Evolutionary conservation across 1,140 invertebrate genomes (phyloP).

Genomic region (Cotesia glomerata): DNA sequence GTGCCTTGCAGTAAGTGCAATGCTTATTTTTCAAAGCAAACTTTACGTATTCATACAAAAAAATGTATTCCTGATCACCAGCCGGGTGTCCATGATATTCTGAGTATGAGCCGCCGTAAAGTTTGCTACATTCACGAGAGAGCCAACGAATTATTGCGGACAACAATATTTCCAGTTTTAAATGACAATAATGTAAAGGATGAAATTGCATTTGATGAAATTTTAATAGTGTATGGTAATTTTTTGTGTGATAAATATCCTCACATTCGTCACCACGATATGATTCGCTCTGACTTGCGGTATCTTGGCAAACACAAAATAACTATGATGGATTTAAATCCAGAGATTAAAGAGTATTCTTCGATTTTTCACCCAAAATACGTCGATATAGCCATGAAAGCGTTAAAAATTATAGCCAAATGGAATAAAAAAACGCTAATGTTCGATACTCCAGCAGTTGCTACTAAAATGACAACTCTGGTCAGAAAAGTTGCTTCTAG

Average conservation of each 20-base stretch:
- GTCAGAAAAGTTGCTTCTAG: constrained; percentile 22
- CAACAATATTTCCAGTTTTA: constrained; percentile 29
- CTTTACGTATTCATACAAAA: not conserved
- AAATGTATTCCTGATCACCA: not conserved
- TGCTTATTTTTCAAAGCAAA: not conserved
- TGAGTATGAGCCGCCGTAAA: not conserved
- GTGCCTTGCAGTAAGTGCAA: not conserved
- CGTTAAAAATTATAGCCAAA: constrained; percentile 25
- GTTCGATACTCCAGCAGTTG: constrained; percentile 16
- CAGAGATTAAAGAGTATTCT: constrained; percentile 23
- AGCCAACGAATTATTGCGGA: constrained; percentile 21
- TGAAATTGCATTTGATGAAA: constrained; percentile 33
- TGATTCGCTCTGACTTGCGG: constrained; percentile 34
- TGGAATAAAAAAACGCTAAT: constrained; percentile 4
- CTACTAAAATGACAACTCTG: constrained; percentile 12
- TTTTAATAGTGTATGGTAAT: constrained; percentile 38
- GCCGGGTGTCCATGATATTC: not conserved
- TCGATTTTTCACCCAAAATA: constrained; percentile 31
- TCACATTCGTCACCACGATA: constrained; percentile 27
- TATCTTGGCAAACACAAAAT: constrained; percentile 29
- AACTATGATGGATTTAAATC: constrained; percentile 25
- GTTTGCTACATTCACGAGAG: constrained; percentile 16
- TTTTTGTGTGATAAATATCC: constrained; percentile 25
- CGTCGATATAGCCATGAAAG: constrained; percentile 24
- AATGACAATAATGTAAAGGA: constrained; percentile 25